phyloP scores from a whole-genome alignment of 1,140 invertebrate genomes.

The Geopemphigus sp. region DNA sequence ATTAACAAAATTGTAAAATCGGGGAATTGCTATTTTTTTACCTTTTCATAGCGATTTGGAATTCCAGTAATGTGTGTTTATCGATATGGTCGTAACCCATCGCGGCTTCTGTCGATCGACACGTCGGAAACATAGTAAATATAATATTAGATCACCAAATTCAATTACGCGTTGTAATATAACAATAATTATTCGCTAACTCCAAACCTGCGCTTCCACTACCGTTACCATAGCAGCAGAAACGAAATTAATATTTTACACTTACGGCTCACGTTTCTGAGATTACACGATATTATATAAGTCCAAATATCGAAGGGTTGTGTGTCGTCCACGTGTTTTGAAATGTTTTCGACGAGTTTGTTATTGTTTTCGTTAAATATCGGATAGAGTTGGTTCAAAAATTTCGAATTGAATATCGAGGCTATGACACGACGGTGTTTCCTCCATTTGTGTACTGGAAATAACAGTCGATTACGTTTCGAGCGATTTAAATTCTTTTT shows the following conservation, averaged over 20 bases:
- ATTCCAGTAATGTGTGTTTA: background rate
- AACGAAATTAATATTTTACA: background rate
- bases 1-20: background rate
- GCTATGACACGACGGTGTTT: conserved; percentile 67
- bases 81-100: conserved; percentile 17
- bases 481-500: too few relatives aligned
- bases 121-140: background rate
- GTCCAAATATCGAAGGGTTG: conserved; percentile 55
- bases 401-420: conserved; percentile 78
- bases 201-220: too few relatives aligned
- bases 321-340: conserved; percentile 51
- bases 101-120: conserved; percentile 6
- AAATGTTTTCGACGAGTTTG: conserved; percentile 57
- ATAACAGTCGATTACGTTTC: background rate
- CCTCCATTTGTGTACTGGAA: conserved; percentile 59
- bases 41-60: conserved; percentile 5
- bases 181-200: too few relatives aligned
- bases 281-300: conserved; percentile 65
- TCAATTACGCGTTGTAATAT: too few relatives aligned
- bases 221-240: too few relatives aligned
- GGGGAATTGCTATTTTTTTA: background rate
- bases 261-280: conserved; percentile 80
- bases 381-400: conserved; percentile 73
- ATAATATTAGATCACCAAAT: too few relatives aligned
- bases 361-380: conserved; percentile 73